phyloP scores from a whole-genome alignment of 2,888 invertebrate species.

The Acanthosoma haemorrhoidale region DNA sequence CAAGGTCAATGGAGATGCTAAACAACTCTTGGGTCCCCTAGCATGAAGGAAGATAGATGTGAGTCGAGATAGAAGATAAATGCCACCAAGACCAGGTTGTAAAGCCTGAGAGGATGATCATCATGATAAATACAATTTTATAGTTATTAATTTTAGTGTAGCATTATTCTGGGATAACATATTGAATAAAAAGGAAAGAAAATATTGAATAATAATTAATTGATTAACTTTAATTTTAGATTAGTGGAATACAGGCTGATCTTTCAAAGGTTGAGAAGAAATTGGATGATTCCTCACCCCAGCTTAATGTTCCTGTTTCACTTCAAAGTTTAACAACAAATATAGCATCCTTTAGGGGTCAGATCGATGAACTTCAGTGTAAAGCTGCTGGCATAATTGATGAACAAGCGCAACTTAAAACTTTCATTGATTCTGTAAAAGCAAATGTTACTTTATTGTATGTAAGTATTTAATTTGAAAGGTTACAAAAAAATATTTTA shows the following conservation, averaged over 20 bases:
- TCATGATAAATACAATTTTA: too few relatives aligned
- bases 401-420: conserved; percentile 39
- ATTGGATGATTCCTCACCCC: conserved; percentile 55
- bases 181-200: too few relatives aligned
- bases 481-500: too few relatives aligned
- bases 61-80: too few relatives aligned
- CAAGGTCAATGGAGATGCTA: too few relatives aligned
- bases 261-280: conserved; percentile 55
- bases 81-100: too few relatives aligned
- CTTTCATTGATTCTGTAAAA: conserved; percentile 38
- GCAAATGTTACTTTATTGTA: conserved; percentile 42
- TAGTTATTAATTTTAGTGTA: too few relatives aligned
- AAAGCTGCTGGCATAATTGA: conserved; percentile 47
- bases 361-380: conserved; percentile 50
- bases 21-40: too few relatives aligned
- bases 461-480: conserved; percentile 39
- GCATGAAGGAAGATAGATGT: too few relatives aligned
- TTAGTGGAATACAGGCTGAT: conserved; percentile 49
- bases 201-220: too few relatives aligned
- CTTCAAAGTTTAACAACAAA: conserved; percentile 53
- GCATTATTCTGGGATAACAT: too few relatives aligned
- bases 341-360: conserved; percentile 58
- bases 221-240: conserved; percentile 43
- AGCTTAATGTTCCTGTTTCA: conserved; percentile 55
- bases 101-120: too few relatives aligned